Evolutionary conservation across 1,140 invertebrate genomes (phyloP).

Genomic region (Tribolium madens): DNA sequence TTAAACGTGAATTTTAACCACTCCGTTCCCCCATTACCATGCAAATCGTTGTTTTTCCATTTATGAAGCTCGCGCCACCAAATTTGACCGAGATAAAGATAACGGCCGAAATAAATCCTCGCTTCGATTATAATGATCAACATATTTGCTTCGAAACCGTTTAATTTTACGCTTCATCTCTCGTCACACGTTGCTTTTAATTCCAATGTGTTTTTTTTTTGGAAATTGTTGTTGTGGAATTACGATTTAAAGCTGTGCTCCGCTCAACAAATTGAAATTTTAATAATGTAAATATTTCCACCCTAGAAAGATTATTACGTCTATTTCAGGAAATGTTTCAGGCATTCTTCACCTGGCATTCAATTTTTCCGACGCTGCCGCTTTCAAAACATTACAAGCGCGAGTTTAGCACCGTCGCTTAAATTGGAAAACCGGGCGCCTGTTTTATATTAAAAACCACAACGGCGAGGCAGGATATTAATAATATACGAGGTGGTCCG

Average conservation of each 20-base stretch:
- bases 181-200: background rate
- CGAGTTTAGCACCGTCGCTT: conserved; percentile 40
- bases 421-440: conserved; percentile 38
- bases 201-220: background rate
- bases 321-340: conserved; percentile 57
- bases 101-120: conserved; percentile 28
- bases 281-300: conserved; percentile 58
- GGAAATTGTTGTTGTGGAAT: conserved; percentile 44
- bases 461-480: conserved; percentile 17
- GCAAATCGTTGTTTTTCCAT: conserved; percentile 42
- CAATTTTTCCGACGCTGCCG: conserved; percentile 47
- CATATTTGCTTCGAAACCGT: conserved; percentile 23
- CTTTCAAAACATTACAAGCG: conserved; percentile 43
- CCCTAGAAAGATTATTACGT: conserved; percentile 55
- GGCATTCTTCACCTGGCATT: conserved; percentile 54
- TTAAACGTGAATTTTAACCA: conserved; percentile 24
- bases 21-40: conserved; percentile 12
- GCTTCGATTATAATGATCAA: conserved; percentile 33
- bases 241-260: conserved; percentile 43
- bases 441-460: conserved; percentile 45
- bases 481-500: conserved; percentile 29
- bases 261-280: conserved; percentile 56
- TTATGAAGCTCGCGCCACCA: conserved; percentile 11
- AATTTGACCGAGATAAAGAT: conserved; percentile 30
- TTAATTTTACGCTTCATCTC: conserved; percentile 13